Percentiles rank a stretch among this genome's conserved stretches.
These are phyloP conservation scores for Erebia palarica DNA, from an alignment of 2,888 invertebrate genomes.

Conservation along the genomic window DNA sequence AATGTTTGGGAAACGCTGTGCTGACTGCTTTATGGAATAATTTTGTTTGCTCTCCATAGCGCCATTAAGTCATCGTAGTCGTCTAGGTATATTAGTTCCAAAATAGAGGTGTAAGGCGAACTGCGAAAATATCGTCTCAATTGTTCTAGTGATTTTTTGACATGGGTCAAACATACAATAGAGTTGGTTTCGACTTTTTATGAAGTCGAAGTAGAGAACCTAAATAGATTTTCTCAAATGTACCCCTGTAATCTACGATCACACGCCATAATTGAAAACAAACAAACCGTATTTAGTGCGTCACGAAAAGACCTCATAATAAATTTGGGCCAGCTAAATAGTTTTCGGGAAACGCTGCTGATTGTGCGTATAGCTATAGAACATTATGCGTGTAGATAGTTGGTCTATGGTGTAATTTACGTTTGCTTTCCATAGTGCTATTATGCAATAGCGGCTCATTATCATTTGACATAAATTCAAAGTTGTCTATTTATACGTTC, in stretches of 20 bases:
- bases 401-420: constrained; percentile 18
- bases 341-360: constrained; percentile 2
- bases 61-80: constrained; percentile 39
- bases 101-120: too few species aligned
- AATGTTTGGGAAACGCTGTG: constrained; percentile 7
- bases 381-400: too few species aligned
- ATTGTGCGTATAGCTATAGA: too few species aligned
- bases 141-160: too few species aligned
- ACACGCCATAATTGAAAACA: neutral
- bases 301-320: constrained; percentile 7
- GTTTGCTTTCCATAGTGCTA: constrained; percentile 36
- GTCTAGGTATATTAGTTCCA: constrained; percentile 19
- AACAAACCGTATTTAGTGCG: neutral
- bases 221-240: too few species aligned
- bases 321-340: constrained; percentile 1
- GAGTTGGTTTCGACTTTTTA: too few species aligned
- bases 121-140: too few species aligned
- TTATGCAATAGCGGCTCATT: constrained; percentile 41
- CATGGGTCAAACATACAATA: too few species aligned
- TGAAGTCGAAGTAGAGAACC: too few species aligned
- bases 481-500: constrained; percentile 28
- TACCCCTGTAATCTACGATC: neutral
- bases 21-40: constrained; percentile 8
- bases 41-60: constrained; percentile 35
- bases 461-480: constrained; percentile 43